Evolutionary conservation across 2,797 vertebrate genomes (phyloP).

Genomic region (Halcyon badia): DNA sequence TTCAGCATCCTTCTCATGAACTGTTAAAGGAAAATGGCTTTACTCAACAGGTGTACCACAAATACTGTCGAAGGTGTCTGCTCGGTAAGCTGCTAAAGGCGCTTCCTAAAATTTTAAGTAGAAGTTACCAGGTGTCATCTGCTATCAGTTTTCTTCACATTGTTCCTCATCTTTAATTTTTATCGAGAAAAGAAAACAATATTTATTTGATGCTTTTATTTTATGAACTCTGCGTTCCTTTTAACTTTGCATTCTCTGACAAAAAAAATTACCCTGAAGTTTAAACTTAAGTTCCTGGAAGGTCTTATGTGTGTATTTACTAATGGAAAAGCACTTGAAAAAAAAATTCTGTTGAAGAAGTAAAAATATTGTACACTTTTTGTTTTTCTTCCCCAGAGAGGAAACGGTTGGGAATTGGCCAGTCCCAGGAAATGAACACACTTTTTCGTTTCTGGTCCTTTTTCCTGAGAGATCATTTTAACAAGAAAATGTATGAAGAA

Average conservation of each 20-base stretch:
- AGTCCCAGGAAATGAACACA: conserved; percentile 98
- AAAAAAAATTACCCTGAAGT: neutral
- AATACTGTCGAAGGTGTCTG: conserved; percentile 90
- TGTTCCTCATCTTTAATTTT: neutral
- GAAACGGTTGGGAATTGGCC: conserved; percentile 92
- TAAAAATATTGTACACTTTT: neutral
- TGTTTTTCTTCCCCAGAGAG: conserved; percentile 82
- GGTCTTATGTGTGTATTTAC: neutral
- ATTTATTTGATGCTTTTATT: neutral
- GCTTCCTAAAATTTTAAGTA: neutral
- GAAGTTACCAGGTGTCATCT: neutral
- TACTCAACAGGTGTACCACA: conserved; percentile 95
- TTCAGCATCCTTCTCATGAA: conserved; percentile 95
- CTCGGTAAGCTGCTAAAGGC: conserved; percentile 81
- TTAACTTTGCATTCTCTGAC: neutral
- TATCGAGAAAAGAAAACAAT: neutral
- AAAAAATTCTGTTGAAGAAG: neutral
- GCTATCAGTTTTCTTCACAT: neutral
- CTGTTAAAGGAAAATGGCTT: conserved; percentile 94
- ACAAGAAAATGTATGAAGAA: conserved; percentile 97
- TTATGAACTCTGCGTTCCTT: neutral
- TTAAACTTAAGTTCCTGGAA: neutral
- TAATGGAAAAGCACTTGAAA: neutral
- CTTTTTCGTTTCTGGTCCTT: conserved; percentile 98
- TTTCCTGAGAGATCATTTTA: conserved; percentile 96